Percentiles rank a stretch among this genome's conserved stretches.
Conservation (phyloP, 2,113 vertebrate species). For the Corydoras maculifer region DNA sequence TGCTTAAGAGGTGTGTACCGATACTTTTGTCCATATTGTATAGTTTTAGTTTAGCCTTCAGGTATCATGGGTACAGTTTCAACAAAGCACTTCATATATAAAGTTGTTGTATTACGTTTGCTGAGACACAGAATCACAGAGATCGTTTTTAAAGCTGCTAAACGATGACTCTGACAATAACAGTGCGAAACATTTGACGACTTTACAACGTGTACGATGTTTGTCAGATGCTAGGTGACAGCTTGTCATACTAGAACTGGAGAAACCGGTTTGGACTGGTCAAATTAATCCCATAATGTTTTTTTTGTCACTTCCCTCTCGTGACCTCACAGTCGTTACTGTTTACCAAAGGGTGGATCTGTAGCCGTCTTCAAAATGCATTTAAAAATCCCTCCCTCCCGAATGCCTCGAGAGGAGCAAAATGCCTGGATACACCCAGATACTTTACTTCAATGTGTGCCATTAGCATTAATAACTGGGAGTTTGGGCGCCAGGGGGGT, state of each 20-base stretch:
- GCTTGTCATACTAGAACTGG: neutral
- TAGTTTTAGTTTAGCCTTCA: too few species aligned
- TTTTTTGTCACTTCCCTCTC: neutral
- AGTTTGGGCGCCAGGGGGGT: neutral
- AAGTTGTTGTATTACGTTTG: too few species aligned
- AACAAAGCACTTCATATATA: too few species aligned
- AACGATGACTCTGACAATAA: too few species aligned
- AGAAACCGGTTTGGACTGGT: neutral
- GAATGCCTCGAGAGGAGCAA: neutral
- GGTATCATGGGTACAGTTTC: too few species aligned
- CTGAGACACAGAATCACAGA: too few species aligned
- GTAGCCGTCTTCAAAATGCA: neutral
- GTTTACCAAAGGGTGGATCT: constrained; percentile 15
- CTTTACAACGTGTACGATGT: neutral
- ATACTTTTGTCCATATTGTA: too few species aligned
- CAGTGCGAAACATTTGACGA: too few species aligned
- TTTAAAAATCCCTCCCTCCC: neutral
- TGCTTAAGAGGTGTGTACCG: too few species aligned
- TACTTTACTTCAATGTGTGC: neutral
- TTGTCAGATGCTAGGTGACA: neutral
- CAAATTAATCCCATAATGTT: neutral
- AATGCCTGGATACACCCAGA: neutral
- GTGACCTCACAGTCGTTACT: constrained; percentile 13
- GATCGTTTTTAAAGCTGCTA: too few species aligned
- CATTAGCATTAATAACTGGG: neutral